phyloP scores from a whole-genome alignment of 2,797 vertebrate species.

The Pelobates cultripes region DNA sequence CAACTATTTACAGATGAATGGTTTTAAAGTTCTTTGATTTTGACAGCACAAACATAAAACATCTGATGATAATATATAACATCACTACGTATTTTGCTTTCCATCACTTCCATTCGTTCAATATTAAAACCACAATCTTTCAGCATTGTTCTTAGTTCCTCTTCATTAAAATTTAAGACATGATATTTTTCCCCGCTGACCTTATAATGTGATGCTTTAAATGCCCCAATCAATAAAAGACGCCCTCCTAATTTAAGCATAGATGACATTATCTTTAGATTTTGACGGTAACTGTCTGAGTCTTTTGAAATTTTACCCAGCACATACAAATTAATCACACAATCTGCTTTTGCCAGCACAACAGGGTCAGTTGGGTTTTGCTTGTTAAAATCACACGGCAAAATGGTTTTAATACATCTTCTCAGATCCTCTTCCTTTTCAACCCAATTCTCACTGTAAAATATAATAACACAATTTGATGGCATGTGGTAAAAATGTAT shows the following conservation, averaged over 20 bases:
- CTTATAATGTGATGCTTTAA: neutral
- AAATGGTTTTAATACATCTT: neutral
- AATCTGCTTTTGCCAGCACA: neutral
- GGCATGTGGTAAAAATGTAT: too few relatives aligned
- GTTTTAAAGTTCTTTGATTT: too few relatives aligned
- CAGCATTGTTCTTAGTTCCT: neutral
- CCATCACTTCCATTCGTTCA: neutral
- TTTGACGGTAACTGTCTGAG: neutral
- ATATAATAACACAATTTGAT: neutral
- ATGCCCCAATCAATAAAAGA: neutral
- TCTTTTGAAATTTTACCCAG: neutral
- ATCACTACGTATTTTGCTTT: neutral
- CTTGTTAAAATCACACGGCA: neutral
- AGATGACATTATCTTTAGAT: neutral
- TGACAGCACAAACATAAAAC: neutral
- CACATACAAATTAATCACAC: neutral
- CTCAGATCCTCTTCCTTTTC: neutral
- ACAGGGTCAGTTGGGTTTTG: too few relatives aligned
- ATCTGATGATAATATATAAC: neutral
- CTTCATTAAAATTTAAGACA: neutral
- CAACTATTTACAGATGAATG: too few relatives aligned
- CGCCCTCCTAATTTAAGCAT: too few relatives aligned
- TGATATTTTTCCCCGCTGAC: neutral
- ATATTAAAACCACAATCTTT: neutral
- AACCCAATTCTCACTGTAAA: too few relatives aligned